Base-by-base conservation (phyloP, 2,797 vertebrate species). In the Sebastes matsubarae region DNA sequence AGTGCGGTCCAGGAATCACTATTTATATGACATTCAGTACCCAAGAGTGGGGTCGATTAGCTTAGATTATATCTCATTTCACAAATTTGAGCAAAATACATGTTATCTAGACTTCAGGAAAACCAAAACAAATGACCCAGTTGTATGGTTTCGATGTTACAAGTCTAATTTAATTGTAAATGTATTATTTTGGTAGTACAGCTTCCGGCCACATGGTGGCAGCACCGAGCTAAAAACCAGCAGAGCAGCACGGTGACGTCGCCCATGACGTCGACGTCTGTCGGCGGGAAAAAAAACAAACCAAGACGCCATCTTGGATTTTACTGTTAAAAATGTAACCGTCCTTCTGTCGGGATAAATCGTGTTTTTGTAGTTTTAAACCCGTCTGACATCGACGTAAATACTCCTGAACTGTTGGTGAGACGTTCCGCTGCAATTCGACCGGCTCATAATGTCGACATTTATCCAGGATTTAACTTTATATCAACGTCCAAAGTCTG, bases 351-450 rank as follows among this genome's bases (percentile, higher is more conserved):
- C 42, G 6, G 29, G 6, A 1, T 14, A 22, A 32, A 4, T 8
- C 13, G 29, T 13, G 60, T n/a, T 65, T 50, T 20, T 14, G 6
- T 54, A 14, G 3, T 16, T 34, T 60, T 7, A 10, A 5, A n/a
- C 5, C 30, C 3, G 3, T 11, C 14, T n/a, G 55, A 68, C 65
- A 52, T 60, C 22, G 7, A 27, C 1, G 11, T 6, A 1, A 50
- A 25, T 2, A 7, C 7, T 1, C 50, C 20, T 12, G 55, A 76
- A 60, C n/a, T 1, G n/a, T 11, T 4, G n/a, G 1, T 20, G 3
- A 34, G 38, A 34, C 27, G 10, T 25, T 14, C 4, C 2, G 1
- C 54, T 18, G 3, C 24, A 1, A 12, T 16, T 7, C 0, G 1
- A 32, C 58, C 1, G 14, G 4, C 42, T 52, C 29, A 32, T 7